Evolutionary conservation across 2,113 vertebrate genomes (phyloP).

Genomic region (Pollimyrus isidori): DNA sequence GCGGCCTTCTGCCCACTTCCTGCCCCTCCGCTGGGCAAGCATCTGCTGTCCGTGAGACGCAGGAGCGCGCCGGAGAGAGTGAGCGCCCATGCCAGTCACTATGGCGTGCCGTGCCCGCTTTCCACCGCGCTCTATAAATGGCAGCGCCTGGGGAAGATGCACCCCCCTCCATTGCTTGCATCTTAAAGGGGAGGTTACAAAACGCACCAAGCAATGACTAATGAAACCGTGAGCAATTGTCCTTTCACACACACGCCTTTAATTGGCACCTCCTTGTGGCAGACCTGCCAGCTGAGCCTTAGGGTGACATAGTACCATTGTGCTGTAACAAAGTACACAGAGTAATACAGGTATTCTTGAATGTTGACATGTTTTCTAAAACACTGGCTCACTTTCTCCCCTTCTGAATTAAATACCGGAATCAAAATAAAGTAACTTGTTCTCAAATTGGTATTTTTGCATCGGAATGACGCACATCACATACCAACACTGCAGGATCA

Average conservation of each 20-base stretch:
- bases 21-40: not conserved
- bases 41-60: slow-evolving; percentile 4
- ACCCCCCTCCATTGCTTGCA: not conserved
- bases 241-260: not conserved
- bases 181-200: not conserved
- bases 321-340: not conserved
- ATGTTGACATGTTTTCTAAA: not conserved
- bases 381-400: not conserved
- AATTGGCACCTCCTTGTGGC: not conserved
- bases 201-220: not conserved
- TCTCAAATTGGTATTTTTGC: not conserved
- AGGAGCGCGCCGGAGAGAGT: not conserved
- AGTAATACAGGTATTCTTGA: not conserved
- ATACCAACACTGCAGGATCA: not conserved
- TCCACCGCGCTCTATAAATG: not conserved
- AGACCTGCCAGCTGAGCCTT: not conserved
- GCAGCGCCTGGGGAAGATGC: not conserved
- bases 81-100: not conserved
- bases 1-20: not conserved
- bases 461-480: not conserved
- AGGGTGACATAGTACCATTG: not conserved
- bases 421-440: not conserved
- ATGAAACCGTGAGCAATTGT: not conserved
- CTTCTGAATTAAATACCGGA: not conserved
- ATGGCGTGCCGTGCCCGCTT: not conserved